These are phyloP conservation scores for Astropecten irregularis DNA, from an alignment of 53 echinoderm and acorn worm genomes.

Conservation along the genomic window DNA sequence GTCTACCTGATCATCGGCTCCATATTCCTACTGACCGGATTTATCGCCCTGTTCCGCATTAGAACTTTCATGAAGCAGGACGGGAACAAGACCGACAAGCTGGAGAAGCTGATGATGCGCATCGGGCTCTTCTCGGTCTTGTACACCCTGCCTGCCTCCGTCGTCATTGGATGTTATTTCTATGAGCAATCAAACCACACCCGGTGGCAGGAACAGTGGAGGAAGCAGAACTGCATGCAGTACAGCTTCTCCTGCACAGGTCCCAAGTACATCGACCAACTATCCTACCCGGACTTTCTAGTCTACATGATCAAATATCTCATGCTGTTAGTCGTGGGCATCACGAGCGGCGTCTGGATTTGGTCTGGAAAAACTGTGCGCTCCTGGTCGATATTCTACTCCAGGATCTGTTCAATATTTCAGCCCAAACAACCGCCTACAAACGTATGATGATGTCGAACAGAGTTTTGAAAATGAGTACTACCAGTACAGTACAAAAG, in stretches of 20 bases:
- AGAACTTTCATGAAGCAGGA: conserved; percentile 99
- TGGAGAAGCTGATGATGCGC: conserved; percentile 99
- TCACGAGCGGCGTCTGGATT: conserved; percentile 99
- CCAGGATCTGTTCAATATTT: conserved; percentile 73
- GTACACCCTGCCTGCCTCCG: conserved; percentile 95
- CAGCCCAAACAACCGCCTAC: conserved; percentile 75
- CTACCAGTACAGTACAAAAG: background rate
- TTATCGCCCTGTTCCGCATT: conserved; percentile 96
- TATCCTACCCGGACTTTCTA: conserved; percentile 83
- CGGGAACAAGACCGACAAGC: conserved; percentile 98
- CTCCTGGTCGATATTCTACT: conserved; percentile 94
- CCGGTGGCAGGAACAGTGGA: conserved; percentile 80
- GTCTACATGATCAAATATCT: conserved; percentile 99
- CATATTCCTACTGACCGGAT: conserved; percentile 89
- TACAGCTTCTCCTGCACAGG: conserved; percentile 72
- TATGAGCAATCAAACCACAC: conserved; percentile 90
- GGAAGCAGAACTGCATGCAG: conserved; percentile 54
- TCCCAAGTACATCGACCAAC: background rate
- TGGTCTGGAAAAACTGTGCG: conserved; percentile 97
- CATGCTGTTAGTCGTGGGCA: conserved; percentile 97
- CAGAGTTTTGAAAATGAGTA: background rate
- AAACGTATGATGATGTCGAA: conserved; percentile 59
- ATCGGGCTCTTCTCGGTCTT: conserved; percentile 97
- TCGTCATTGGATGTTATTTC: conserved; percentile 93
- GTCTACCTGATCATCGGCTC: conserved; percentile 94